Base-by-base conservation (phyloP, 2,113 vertebrate species). In the Toxotes chatareus region DNA sequence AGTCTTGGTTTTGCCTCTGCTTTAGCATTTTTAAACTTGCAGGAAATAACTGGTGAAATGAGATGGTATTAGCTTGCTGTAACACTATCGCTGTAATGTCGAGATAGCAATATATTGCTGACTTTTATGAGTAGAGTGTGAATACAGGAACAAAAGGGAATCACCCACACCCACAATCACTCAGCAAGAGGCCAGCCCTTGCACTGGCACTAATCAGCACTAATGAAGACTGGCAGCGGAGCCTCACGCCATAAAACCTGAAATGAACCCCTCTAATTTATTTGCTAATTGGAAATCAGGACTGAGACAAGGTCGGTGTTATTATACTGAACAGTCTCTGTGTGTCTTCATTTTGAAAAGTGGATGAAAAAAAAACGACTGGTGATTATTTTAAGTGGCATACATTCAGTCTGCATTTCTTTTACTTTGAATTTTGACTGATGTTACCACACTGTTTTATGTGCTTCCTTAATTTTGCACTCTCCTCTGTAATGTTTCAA, bases 221-320 rank as follows among this genome's bases (percentile, higher is more conserved):
- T 96, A 96, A 97, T 96, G 93, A 97, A 95, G 93, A 96, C 85
- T 87, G 96, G 91, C 95, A 90, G 9, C 80, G 91, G 92, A 94
- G 88, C 88, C 92, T 94, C 88, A 68, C 83, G 72, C 91, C 71
- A 83, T 90, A 91, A 93, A 77, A 80, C 93, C 88, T 91, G 93
- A 83, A 96, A 93, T 94, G 92, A 96, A 89, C 91, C 90, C 86
- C 88, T 93, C 91, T 94, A 95, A 96, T 96, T 95, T 93, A 94
- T 91, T 87, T 94, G 79, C 91, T 96, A 96, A 96, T 96, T 96
- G 93, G 92, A 95, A 95, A 95, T 94, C 91, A 94, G 91, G 85
- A 95, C 83, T 81, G 87, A 93, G 91, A 91, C 84, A 93, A 92
- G 93, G 92, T 86, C 84, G 90, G 82, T 93, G 38, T 76, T 82